Base-by-base conservation (phyloP, 2,888 invertebrate species). In the Acronicta psi region DNA sequence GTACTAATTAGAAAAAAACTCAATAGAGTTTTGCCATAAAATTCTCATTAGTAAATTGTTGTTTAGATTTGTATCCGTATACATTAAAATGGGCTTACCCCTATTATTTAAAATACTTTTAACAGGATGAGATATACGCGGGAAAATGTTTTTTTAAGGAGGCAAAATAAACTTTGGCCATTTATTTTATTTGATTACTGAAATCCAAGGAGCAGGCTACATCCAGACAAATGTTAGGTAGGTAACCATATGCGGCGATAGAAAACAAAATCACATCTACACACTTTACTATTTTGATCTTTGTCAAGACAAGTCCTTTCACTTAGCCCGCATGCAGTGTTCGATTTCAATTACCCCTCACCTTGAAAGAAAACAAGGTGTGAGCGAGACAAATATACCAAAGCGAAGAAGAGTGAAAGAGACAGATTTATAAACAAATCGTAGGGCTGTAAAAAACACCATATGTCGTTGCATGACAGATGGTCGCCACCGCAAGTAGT, bases 301-400 rank as follows among this genome's bases (percentile, higher is more conserved):
- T 75, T 90, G 87, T 36, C 77, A 80, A 79, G 81, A 69, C 79
- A 81, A 84, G 86, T 88, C 90, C 92, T 92, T 93, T 91, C 92
- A 89, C 92, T 91, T 86, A 82, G 82, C 92, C 92, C 92, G 92
- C 91, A 92, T 93, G 87, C 84, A 90, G 90, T 89, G 88, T 91
- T 88, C 90, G 86, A 87, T 92, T 92, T 92, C 92, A 92, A 91
- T 92, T 90, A 89, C 89, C 86, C 82, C 77, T 84, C 84, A 85
- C 86, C 88, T 91, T 86, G 90, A 89, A 92, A 88, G 85, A 90
- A 91, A 88, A 89, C 87, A 69, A 80, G 71, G 85, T 42, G 59
- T 11, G 80, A 92, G 65, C n/a, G 82, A 64, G 88, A 88, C 49
- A 42, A 29, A 53, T 0, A 53, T 66, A 77, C 41, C 46, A 53